Evolutionary conservation across 2,797 vertebrate genomes (phyloP).

Genomic region (Chelonia mydas): DNA sequence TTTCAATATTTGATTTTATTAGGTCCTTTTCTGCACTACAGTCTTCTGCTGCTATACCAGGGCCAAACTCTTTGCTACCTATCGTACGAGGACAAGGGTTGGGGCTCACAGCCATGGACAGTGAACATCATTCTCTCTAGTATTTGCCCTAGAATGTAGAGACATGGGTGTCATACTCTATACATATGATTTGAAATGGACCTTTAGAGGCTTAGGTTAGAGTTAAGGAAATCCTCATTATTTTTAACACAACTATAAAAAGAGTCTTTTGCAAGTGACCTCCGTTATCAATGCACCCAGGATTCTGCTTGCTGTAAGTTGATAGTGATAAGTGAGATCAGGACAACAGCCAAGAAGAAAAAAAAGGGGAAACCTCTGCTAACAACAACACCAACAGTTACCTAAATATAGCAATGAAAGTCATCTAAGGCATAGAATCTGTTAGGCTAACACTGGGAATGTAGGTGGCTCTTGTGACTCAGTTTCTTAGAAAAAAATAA

Average conservation of each 20-base stretch:
- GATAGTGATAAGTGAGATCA: background rate
- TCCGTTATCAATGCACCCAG: background rate
- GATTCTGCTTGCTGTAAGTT: background rate
- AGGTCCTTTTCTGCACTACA: background rate
- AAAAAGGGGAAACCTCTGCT: rapidly evolving
- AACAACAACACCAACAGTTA: background rate
- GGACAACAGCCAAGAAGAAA: background rate
- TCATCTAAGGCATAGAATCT: background rate
- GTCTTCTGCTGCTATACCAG: background rate
- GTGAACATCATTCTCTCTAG: background rate
- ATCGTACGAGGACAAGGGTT: background rate
- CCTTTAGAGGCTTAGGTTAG: background rate
- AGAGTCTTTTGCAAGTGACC: background rate
- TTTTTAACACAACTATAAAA: rapidly evolving
- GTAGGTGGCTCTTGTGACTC: background rate
- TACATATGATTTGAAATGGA: background rate
- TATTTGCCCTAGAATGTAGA: background rate
- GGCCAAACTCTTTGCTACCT: background rate
- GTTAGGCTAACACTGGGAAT: background rate
- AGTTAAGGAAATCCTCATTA: background rate
- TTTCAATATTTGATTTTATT: background rate
- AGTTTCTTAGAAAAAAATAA: constrained; percentile 23
- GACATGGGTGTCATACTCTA: background rate
- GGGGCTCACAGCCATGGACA: background rate
- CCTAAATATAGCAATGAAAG: background rate